Evolutionary conservation across 2,113 vertebrate genomes (phyloP), one percentile per base, ranked within the genome.

Genomic region (Nothobranchius kuhntae): DNA sequence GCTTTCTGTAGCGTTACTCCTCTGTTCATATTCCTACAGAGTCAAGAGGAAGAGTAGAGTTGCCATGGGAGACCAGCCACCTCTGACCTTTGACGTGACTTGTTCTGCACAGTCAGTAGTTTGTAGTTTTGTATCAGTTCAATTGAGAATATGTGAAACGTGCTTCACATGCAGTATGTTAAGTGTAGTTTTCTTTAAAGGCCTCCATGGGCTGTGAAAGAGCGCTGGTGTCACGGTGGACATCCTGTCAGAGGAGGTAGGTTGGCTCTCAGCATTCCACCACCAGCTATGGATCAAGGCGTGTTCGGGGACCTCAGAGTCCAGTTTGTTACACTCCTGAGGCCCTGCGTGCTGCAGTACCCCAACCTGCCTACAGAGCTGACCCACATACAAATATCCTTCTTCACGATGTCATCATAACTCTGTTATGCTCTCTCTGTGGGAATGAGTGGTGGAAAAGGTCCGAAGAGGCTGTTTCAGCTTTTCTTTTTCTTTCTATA

Each of bases 311-410:
- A 92, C 56, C 84, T 95, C 66, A 90, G 74, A 13, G 54, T 94
- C 45, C 87, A 85, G 52, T 76, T 90, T 13, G 87, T 92, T 7
- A 89, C 85, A 2, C 83, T 93, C 9, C 82, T 95, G 46, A 91
- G 90, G 21, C 94, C 94, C 6, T 94, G 92, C 82, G 81, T 89
- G 57, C 80, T 87, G 60, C 82, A 84, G 70, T 93, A 91, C 62
- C 92, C 94, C 58, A 92, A 91, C 86, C 79, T 92, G 63, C 48
- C 78, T 62, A 83, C 83, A 55, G 78, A 63, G 15, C 87, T 96
- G 60, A 84, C 89, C 35, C 80, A 79, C 15, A 85, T 94, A 76
- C 90, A 91, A 73, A 93, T 96, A 96, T 96, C 95, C 93, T 96
- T 90, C 79, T 50, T 45, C 12, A 4, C 17, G n/a, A 54, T 54